A percentile compares a stretch with the other conserved stretches of the same genome.
Evolutionary conservation across 2,888 invertebrate species (phyloP).

Genomic region (Acleris holmiana): DNA sequence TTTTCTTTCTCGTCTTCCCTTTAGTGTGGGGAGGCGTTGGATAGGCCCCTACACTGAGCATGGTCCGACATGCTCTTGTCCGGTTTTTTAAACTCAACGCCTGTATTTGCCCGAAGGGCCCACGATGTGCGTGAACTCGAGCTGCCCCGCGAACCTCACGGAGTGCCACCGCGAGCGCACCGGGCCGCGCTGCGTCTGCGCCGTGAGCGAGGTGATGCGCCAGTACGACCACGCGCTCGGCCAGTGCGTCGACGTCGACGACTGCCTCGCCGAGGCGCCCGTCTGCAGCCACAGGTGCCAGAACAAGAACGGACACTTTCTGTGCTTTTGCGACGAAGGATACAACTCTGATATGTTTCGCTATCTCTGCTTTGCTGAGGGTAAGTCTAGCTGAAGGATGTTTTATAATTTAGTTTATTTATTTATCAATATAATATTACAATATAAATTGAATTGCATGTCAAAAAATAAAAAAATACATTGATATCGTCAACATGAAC

Average conservation of each 20-base stretch:
- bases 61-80: too few relatives aligned
- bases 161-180: constrained; percentile 56
- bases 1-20: too few relatives aligned
- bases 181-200: constrained; percentile 83
- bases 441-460: too few relatives aligned
- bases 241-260: constrained; percentile 85
- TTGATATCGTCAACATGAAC: too few relatives aligned
- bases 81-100: too few relatives aligned
- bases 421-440: too few relatives aligned
- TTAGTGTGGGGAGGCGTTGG: too few relatives aligned
- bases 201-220: constrained; percentile 58
- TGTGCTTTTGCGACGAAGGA: constrained; percentile 86
- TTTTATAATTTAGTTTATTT: background rate
- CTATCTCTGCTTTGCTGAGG: constrained; percentile 58
- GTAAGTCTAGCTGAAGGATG: constrained; percentile 22
- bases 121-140: constrained; percentile 62
- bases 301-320: constrained; percentile 84
- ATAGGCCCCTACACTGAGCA: too few relatives aligned
- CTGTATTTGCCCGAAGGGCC: constrained; percentile 55
- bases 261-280: constrained; percentile 85
- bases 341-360: constrained; percentile 80
- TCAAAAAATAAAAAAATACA: too few relatives aligned
- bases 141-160: constrained; percentile 52
- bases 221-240: constrained; percentile 60
- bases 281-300: constrained; percentile 88